A percentile compares a stretch with the other conserved stretches of the same genome.
These are phyloP conservation scores for Pelochelys cantorii DNA, from an alignment of 2,797 vertebrate species.

Conservation along the genomic window DNA sequence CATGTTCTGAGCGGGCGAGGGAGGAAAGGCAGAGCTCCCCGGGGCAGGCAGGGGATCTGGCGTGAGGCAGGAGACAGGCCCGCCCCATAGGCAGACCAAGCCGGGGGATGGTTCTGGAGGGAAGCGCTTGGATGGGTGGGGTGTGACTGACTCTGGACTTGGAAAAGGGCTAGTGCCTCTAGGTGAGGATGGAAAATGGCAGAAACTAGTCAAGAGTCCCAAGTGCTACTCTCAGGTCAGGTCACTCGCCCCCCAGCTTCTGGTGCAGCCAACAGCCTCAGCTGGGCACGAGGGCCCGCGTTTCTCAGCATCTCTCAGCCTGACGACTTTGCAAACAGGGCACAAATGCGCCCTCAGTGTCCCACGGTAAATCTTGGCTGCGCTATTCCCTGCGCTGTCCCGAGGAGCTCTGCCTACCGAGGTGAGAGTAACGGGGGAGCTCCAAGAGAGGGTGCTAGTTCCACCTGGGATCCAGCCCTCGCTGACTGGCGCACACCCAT, in stretches of 20 bases:
- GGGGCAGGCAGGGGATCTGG: no score
- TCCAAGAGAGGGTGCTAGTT: no score
- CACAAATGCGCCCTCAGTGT: rapidly evolving
- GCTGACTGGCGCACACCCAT: background rate
- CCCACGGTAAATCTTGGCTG: rapidly evolving
- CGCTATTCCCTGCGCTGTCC: rapidly evolving
- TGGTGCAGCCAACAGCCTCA: rapidly evolving
- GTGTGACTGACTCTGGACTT: background rate
- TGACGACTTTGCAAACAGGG: rapidly evolving
- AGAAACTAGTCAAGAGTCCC: rapidly evolving
- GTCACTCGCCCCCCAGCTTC: background rate
- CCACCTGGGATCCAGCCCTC: background rate
- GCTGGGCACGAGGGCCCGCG: rapidly evolving
- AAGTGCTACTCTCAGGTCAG: background rate
- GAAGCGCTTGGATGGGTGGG: no score
- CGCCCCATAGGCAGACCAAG: no score
- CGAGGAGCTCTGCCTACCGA: no score
- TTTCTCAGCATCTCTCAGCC: rapidly evolving
- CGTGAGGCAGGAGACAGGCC: background rate
- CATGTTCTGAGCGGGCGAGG: no score
- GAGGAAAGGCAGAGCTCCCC: background rate
- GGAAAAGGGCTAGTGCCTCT: background rate
- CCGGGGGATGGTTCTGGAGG: no score
- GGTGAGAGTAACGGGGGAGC: no score
- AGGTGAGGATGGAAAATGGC: background rate